These are phyloP conservation scores for Mesocricetus auratus DNA, from an alignment of 2,113 vertebrate species.

Conservation along the genomic window DNA sequence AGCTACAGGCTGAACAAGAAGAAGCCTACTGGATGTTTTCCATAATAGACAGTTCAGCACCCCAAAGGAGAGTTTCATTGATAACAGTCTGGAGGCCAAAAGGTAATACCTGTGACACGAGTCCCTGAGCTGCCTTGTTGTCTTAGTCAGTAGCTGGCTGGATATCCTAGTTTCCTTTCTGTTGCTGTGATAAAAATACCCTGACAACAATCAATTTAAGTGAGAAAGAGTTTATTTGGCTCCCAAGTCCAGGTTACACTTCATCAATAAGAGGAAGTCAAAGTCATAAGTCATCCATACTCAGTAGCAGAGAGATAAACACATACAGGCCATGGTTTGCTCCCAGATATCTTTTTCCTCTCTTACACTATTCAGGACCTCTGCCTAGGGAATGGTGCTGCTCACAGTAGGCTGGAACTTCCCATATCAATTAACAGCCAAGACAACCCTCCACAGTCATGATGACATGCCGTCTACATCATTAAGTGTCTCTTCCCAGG, in stretches of 20 bases:
- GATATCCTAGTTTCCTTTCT: not conserved
- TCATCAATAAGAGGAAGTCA: not conserved
- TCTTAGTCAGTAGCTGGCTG: not conserved
- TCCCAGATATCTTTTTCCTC: not conserved
- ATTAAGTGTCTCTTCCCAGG: not conserved
- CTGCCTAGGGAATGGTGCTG: not conserved
- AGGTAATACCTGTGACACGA: not conserved
- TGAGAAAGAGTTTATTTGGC: not conserved
- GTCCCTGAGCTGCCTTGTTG: too few species aligned
- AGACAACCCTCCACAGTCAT: not conserved
- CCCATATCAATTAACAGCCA: not conserved
- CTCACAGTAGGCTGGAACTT: not conserved
- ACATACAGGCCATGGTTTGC: not conserved
- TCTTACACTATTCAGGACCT: not conserved
- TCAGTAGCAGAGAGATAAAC: not conserved
- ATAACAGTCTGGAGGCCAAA: not conserved
- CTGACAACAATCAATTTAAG: not conserved
- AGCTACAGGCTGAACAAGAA: not conserved
- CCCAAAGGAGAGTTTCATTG: not conserved
- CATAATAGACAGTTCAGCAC: not conserved
- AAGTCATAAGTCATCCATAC: not conserved
- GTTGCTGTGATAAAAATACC: not conserved
- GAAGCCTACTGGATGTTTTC: not conserved
- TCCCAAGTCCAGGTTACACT: not conserved
- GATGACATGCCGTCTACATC: not conserved